Conservation (phyloP, 2,888 invertebrate species). For the Leptogaster cylindrica region DNA sequence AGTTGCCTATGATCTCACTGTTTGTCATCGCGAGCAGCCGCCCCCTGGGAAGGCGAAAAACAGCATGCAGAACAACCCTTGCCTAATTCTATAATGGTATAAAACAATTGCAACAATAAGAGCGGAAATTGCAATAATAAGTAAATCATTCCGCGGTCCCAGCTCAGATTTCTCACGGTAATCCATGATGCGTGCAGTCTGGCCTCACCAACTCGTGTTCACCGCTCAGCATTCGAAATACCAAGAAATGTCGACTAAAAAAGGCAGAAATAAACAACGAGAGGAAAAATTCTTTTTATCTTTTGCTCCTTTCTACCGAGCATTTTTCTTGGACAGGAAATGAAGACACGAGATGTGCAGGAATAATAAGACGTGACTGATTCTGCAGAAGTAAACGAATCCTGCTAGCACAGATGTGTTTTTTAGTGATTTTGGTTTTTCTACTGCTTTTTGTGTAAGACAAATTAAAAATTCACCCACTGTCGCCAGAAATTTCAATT, state of each 20-base stretch:
- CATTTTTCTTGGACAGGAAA: constrained; percentile 28
- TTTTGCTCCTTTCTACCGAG: constrained; percentile 27
- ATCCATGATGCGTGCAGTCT: constrained; percentile 28
- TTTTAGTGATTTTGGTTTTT: constrained; percentile 7
- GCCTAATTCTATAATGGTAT: no score
- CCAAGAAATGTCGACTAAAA: constrained; percentile 17
- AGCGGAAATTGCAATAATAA: no score
- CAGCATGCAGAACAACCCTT: no score
- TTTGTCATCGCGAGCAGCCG: no score
- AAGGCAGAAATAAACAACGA: constrained; percentile 6
- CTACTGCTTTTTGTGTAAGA: background rate
- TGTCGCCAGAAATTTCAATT: constrained; percentile 22
- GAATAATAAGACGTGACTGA: constrained; percentile 29
- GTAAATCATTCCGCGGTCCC: no score
- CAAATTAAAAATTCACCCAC: constrained; percentile 9
- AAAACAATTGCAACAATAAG: no score
- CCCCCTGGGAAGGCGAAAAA: no score
- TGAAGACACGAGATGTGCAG: constrained; percentile 29
- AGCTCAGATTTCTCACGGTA: constrained; percentile 32
- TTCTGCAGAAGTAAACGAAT: constrained; percentile 1
- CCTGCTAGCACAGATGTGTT: background rate
- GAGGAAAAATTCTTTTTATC: constrained; percentile 20
- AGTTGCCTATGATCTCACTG: no score
- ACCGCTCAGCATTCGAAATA: constrained; percentile 16
- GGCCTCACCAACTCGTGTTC: background rate